A percentile compares a stretch with the other conserved stretches of the same genome.
phyloP scores from a whole-genome alignment of 1,140 invertebrate species.

The Drosophila pandora region DNA sequence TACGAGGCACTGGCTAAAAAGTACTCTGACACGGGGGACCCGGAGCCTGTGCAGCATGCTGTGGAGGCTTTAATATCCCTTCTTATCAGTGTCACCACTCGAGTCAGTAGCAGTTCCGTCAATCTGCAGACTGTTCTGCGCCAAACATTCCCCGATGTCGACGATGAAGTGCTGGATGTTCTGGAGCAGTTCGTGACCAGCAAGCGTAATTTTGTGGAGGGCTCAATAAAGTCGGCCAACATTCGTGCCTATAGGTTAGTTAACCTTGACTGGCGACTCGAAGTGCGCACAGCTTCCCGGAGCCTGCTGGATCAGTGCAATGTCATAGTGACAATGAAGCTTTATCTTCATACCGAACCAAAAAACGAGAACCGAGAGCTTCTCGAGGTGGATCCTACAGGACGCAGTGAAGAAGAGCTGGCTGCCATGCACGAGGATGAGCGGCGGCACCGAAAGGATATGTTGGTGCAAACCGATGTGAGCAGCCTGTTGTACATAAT shows the following conservation, averaged over 20 bases:
- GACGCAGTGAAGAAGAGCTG: conserved; percentile 54
- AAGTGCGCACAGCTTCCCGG: conserved; percentile 70
- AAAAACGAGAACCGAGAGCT: conserved; percentile 78
- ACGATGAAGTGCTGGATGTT: conserved; percentile 59
- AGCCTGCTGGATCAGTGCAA: conserved; percentile 62
- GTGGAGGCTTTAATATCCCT: conserved; percentile 75
- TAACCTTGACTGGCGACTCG: conserved; percentile 77
- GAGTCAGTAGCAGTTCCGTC: conserved; percentile 22
- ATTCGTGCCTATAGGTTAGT: conserved; percentile 73
- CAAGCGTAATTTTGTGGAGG: conserved; percentile 74
- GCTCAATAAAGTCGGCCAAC: conserved; percentile 79
- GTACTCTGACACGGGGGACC: conserved; percentile 29
- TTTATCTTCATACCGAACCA: conserved; percentile 75
- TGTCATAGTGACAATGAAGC: conserved; percentile 70
- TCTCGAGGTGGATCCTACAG: conserved; percentile 42
- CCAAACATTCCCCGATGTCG: conserved; percentile 53
- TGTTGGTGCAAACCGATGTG: conserved; percentile 77
- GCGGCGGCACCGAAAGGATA: conserved; percentile 69
- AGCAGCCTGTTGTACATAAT: conserved; percentile 70
- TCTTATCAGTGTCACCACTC: conserved; percentile 70
- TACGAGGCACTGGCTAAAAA: conserved; percentile 66
- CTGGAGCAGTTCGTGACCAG: conserved; percentile 74
- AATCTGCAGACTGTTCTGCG: conserved; percentile 35
- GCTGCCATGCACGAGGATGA: conserved; percentile 68
- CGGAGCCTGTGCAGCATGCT: conserved; percentile 44